Evolutionary conservation across 2,797 vertebrate genomes (phyloP), one percentile per base, ranked within the genome.

Genomic region (Craterocephalus amniculus): DNA sequence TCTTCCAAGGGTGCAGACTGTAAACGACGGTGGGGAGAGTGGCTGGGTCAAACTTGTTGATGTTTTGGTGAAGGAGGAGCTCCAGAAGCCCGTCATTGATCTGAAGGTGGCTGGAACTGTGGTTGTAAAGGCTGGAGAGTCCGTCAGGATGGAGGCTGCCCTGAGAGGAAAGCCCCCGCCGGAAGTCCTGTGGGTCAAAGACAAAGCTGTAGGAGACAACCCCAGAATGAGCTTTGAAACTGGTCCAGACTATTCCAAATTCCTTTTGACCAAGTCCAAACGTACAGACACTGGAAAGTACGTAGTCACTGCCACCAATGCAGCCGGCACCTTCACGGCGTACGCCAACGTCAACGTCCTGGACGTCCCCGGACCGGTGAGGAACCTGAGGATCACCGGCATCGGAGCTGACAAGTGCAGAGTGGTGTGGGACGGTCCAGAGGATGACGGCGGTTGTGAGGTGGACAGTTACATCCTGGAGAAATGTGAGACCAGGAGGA

Each of bases 381-480:
- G 96, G 89, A 95, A 97, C 83, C 88, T 99, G 79, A 97, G 96
- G 87, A 88, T 97, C 56, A 94, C 95, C 29, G 96, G 97, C 63
- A 92, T 99, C 48, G 96, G 96, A 79, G 95, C 91, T 48, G 98
- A 99, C 36, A 96, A 97, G 73, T 99, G 98, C 83, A 96, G 94
- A 88, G 93, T 99, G 74, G 94, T 93, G 63, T 99, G 98, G 98
- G 97, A 99, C 57, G 87, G 90, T 83, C 98, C 98, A 34, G 97
- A 97, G 70, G 98, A 99, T 76, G 97, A 99, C 35, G 98, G 98
- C 20, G 98, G 98, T 65, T 98, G 97, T 89, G 98, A 99, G 88
- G 97, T 99, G 80, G 97, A 99, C 91, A 99, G 97, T 91, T 99
- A 99, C 84, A 97, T 99, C 77, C 49, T 99, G 62, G 98, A 99